Evolutionary conservation across 1,140 invertebrate species (phyloP), one percentile per base, ranked within the genome.

Genomic region (Drosophila tropicalis): DNA sequence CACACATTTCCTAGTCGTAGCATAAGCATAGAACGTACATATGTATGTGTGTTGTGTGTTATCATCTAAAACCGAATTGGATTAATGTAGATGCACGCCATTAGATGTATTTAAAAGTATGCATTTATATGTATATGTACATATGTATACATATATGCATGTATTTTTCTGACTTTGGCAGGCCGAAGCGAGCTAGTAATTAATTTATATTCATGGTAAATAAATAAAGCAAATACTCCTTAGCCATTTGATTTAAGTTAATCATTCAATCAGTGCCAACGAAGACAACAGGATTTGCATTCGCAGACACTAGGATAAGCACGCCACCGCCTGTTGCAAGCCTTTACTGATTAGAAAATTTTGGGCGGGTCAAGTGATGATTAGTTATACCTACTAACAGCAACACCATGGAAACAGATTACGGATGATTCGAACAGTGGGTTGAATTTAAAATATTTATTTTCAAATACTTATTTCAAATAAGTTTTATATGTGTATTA

Each of bases 401-500:
- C 47, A 5, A 39, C 12, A 5, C 36, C 36, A 6, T 13, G 29
- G 15, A n/a, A 9, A 58, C 5, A 36, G 15, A 58, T 32, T n/a
- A 34, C 7, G 4, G 13, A 4, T 57, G 54, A 66, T 57, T 17
- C 39, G 19, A 58, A 47, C 39, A 51, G 17, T 32, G 39, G 17
- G 17, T 57, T 44, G 60, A 72, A 68, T 72, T 72, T 62, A 72
- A 76, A 72, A 65, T 73, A 65, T 76, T 76, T 76, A 68, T 76
- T 76, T 64, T 69, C 34, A 64, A 73, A 65, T 62, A 76, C 70
- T 76, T 76, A 76, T 72, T 68, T 73, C 54, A 40, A 72, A 68
- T 68, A 65, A 68, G 44, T 72, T 68, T 62, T 56, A 62, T 72
- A 67, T 72, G 63, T 66, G 63, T 66, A 62, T 60, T 73, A 55